Percentiles rank a stretch among this genome's conserved stretches.
These are phyloP conservation scores for Aethes cnicana DNA, from an alignment of 2,888 invertebrate genomes.

Conservation along the genomic window DNA sequence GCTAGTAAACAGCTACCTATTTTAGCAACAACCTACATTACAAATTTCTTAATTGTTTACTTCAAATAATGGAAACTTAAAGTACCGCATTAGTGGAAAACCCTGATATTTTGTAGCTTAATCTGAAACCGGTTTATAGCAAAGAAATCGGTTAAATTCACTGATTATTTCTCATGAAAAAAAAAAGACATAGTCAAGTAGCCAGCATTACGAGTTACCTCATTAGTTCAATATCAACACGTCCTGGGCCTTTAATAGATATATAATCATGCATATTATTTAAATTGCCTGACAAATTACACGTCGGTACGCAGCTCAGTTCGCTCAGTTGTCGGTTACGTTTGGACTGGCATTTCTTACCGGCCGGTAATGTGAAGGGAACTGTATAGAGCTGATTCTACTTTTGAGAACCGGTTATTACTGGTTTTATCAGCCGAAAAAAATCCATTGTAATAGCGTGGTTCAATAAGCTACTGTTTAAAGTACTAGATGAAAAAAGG, in stretches of 20 bases:
- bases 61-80: too few species aligned
- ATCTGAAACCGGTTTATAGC: conserved; percentile 17
- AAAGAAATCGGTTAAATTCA: conserved; percentile 23
- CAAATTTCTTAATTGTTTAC: too few species aligned
- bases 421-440: background rate
- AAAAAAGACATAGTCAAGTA: conserved; percentile 43
- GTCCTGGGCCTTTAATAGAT: conserved; percentile 76
- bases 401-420: too few species aligned
- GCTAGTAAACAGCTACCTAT: too few species aligned
- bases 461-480: too few species aligned
- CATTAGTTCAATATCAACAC: conserved; percentile 78
- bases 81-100: too few species aligned
- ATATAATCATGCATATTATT: conserved; percentile 80
- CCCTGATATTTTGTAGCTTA: too few species aligned
- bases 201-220: conserved; percentile 55
- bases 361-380: conserved; percentile 48
- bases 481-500: too few species aligned
- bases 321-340: conserved; percentile 72
- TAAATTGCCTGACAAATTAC: conserved; percentile 80
- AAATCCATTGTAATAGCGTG: too few species aligned
- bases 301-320: conserved; percentile 70
- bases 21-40: too few species aligned
- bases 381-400: conserved; percentile 49
- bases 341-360: conserved; percentile 73
- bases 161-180: conserved; percentile 50